phyloP scores from a whole-genome alignment of 2,113 vertebrate genomes.

The Hippotragus niger region DNA sequence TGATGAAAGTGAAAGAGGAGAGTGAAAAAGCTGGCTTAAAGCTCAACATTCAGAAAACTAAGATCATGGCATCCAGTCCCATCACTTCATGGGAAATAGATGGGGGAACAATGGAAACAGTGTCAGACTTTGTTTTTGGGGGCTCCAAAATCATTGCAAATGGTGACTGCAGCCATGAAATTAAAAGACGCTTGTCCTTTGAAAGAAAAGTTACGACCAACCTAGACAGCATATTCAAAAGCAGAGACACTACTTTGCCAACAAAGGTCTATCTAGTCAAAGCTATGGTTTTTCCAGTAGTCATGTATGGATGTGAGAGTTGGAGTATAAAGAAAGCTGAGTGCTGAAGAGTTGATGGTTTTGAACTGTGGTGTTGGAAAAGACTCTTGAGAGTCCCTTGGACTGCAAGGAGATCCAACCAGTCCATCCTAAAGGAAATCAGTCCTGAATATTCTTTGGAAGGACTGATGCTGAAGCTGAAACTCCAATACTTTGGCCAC shows the following conservation, averaged over 20 bases:
- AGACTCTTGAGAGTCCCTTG: neutral
- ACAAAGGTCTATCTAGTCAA: neutral
- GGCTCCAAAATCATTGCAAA: neutral
- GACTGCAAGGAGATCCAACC: neutral
- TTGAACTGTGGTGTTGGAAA: neutral
- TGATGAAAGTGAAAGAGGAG: neutral
- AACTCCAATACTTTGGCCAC: neutral
- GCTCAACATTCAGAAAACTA: neutral
- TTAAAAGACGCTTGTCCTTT: neutral
- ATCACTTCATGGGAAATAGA: neutral
- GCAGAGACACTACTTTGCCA: neutral
- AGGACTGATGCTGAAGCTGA: neutral
- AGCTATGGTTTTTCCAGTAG: neutral
- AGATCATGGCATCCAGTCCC: neutral
- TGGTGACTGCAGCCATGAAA: neutral
- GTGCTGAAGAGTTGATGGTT: neutral
- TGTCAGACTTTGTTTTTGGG: accelerated
- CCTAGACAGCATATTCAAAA: neutral
- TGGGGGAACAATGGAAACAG: neutral
- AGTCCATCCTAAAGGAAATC: neutral
- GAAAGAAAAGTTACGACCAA: neutral
- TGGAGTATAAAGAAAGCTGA: neutral
- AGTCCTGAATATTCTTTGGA: neutral
- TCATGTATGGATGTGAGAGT: neutral
- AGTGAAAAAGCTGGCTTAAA: neutral